Conservation (phyloP, 2,113 vertebrate species). For the Meles meles region DNA sequence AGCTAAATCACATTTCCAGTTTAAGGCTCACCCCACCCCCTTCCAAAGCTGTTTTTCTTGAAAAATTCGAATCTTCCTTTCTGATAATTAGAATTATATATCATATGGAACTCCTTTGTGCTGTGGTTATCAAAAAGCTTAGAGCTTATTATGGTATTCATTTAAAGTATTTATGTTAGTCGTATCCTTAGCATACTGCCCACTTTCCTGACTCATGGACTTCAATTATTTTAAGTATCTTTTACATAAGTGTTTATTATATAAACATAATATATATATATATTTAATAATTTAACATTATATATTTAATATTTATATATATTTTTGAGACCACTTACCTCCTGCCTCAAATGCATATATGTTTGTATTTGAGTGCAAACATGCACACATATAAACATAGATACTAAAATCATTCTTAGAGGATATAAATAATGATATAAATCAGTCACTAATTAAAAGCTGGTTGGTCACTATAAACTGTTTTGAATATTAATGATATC, state of each 20-base stretch:
- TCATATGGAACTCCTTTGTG: not conserved
- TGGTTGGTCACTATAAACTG: not conserved
- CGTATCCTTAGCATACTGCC: not conserved
- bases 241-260: not conserved
- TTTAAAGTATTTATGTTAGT: not conserved
- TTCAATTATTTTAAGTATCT: not conserved
- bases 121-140: not conserved
- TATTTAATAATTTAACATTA: not conserved
- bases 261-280: not conserved
- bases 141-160: not conserved
- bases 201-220: not conserved
- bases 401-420: not conserved
- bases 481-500: not conserved
- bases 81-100: constrained; percentile 22
- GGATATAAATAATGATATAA: not conserved
- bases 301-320: too few species aligned
- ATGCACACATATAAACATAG: not conserved
- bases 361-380: not conserved
- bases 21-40: accelerated
- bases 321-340: not conserved
- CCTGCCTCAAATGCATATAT: not conserved
- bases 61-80: not conserved
- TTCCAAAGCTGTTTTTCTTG: not conserved
- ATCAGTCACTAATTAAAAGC: not conserved
- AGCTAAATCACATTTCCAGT: not conserved